Evolutionary conservation across 2,888 invertebrate genomes (phyloP), one percentile per base, ranked within the genome.

Genomic region (Torymus auratus): DNA sequence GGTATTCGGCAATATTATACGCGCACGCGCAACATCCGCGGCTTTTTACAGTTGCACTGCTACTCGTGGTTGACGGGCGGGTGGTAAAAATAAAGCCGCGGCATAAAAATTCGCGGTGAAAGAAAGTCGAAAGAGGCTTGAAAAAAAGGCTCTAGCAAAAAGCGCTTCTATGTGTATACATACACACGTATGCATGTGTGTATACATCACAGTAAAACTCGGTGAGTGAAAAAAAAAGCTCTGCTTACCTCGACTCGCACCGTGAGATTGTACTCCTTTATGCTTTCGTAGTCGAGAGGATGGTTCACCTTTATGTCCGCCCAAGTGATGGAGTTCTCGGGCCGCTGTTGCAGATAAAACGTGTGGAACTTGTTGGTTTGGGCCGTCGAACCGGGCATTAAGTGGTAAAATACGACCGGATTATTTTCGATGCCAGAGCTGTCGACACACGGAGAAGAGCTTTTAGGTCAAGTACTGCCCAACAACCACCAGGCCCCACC

Each of bases 371-470:
- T 98, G 93, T 98, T 98, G 86, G 98, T 98, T 92, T 98, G 98
- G 10, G 98, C 97, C 78, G 98, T 98, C 55, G 97, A 97, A 84
- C 98, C 98, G 84, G 97, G 97, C 96, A 98, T 98, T 90, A 98
- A 92, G 83, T 96, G 96, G 92, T 98, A 98, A 93, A 97, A 98
- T 86, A 98, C 98, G 86, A 97, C 97, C 80, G 98, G 98, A 92
- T 97, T 98, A 92, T 97, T 97, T 91, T 97, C 97, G 91, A 98
- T 98, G 86, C 98, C 98, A 91, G 98, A 98, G 93, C 98, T 97
- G 94, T 87, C 85, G 86, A 86, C 88, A 90, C 85, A 89, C 86
- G 86, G 80, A 84, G 78, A 85, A 72, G 52, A 76, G 53, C 17
- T 76, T 82, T 84, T 84, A 82, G 78, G 61, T 78, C 82, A 83